These are phyloP conservation scores for Paramacrobiotus metropolitanus DNA, from an alignment of 1,140 invertebrate genomes.

Conservation along the genomic window DNA sequence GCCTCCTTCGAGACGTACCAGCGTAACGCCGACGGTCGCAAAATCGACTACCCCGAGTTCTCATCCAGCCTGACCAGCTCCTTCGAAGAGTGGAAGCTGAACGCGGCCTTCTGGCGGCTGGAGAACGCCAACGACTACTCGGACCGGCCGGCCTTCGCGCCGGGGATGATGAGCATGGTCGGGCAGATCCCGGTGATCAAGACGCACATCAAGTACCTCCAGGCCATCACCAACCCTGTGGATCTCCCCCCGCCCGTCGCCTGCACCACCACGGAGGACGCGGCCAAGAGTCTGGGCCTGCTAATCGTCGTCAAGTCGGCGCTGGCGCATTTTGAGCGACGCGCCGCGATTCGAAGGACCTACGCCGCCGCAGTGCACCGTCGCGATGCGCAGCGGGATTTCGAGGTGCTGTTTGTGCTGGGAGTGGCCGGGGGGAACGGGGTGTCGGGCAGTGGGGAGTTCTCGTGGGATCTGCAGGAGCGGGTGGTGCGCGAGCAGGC, in stretches of 20 bases:
- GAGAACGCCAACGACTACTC: not conserved
- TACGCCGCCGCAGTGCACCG: conserved; percentile 30
- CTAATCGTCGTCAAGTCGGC: conserved; percentile 53
- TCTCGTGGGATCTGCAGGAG: conserved; percentile 9
- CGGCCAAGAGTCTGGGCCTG: conserved; percentile 13
- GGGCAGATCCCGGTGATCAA: not conserved
- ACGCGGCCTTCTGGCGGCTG: conserved; percentile 1
- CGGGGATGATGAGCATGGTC: not conserved
- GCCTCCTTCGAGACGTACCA: not conserved
- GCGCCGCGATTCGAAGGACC: conserved; percentile 46
- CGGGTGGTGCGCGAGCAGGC: conserved; percentile 35
- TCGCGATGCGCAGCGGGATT: conserved; percentile 38
- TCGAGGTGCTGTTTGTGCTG: conserved; percentile 42
- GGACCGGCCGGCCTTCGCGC: not conserved
- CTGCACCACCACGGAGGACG: not conserved
- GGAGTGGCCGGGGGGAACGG: conserved; percentile 28
- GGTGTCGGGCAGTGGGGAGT: not conserved
- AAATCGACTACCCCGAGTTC: conserved; percentile 1
- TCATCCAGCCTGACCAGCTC: not conserved
- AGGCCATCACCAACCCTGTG: not conserved
- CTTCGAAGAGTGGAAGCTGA: not conserved
- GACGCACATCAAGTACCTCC: not conserved
- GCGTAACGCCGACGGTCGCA: not conserved
- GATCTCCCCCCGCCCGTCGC: not conserved
- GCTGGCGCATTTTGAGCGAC: conserved; percentile 36